These are phyloP conservation scores for Timandra comae DNA, from an alignment of 2,888 invertebrate genomes.

Conservation along the genomic window DNA sequence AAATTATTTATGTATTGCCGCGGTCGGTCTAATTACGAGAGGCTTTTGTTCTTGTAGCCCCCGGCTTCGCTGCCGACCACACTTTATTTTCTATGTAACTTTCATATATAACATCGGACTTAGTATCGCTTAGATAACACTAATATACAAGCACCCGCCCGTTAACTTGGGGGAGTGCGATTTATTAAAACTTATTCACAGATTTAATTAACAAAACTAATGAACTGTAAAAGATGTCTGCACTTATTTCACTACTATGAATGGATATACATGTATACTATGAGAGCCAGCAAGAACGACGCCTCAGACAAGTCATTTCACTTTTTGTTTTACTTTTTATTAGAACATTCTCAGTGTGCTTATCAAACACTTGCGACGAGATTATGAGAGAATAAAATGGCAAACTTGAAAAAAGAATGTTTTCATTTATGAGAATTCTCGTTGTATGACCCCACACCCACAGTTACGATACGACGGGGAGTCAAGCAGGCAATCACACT, in stretches of 20 bases:
- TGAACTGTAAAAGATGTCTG: no score
- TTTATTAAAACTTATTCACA: constrained; percentile 11
- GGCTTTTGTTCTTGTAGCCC: constrained; percentile 67
- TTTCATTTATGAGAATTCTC: constrained; percentile 9
- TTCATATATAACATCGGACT: constrained; percentile 21
- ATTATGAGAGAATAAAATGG: constrained; percentile 11
- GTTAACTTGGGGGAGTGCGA: constrained; percentile 30
- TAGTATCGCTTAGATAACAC: constrained; percentile 3
- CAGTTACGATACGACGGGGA: constrained; percentile 15
- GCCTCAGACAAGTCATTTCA: constrained; percentile 12
- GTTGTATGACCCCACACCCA: constrained; percentile 11
- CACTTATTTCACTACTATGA: no score
- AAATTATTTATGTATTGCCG: constrained; percentile 76
- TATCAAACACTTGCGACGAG: constrained; percentile 5
- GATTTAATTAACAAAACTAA: no score
- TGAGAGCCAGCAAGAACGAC: no score
- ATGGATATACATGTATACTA: no score
- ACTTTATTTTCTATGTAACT: constrained; percentile 43
- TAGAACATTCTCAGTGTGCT: constrained; percentile 5
- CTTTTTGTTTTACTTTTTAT: constrained; percentile 7
- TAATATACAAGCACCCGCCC: constrained; percentile 23
- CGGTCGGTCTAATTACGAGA: constrained; percentile 72
- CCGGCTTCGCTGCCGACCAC: constrained; percentile 38
- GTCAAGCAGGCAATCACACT: constrained; percentile 48
- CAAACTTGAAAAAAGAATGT: constrained; percentile 9